phyloP scores from a whole-genome alignment of 2,113 vertebrate species.

The Brevimyrus niger region DNA sequence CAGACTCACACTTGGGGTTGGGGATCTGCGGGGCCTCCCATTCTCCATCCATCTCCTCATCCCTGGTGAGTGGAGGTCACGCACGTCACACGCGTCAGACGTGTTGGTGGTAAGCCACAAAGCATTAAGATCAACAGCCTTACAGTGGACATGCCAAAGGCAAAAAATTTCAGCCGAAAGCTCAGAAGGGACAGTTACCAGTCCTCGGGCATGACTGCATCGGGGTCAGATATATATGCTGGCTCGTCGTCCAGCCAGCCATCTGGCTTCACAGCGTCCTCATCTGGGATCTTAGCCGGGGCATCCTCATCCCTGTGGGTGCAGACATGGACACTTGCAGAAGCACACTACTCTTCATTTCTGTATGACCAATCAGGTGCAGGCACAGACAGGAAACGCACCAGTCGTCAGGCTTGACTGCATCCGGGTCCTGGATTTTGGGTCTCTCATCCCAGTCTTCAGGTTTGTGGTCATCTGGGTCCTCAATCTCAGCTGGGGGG shows the following conservation, averaged over 20 bases:
- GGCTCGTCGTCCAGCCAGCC: constrained; percentile 94
- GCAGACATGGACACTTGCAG: background rate
- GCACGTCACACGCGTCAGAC: background rate
- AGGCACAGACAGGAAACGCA: constrained; percentile 43
- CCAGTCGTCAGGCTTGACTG: constrained; percentile 94
- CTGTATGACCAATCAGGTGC: background rate
- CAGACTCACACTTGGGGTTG: constrained; percentile 83
- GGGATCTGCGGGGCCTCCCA: constrained; percentile 96
- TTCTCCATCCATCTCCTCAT: constrained; percentile 98
- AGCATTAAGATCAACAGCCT: background rate
- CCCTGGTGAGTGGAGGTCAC: constrained; percentile 57
- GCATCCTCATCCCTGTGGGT: constrained; percentile 88
- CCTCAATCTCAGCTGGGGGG: constrained; percentile 87
- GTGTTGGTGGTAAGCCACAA: background rate
- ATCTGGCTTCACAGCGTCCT: constrained; percentile 84
- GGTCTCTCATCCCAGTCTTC: constrained; percentile 98
- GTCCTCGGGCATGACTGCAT: constrained; percentile 88
- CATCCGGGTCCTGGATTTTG: constrained; percentile 90
- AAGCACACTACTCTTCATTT: background rate
- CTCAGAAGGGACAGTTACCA: constrained; percentile 56
- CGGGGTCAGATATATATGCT: constrained; percentile 85
- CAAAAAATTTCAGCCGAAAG: background rate
- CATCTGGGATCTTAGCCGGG: constrained; percentile 83
- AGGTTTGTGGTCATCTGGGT: constrained; percentile 88
- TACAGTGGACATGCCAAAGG: background rate